These are phyloP conservation scores for Notothenia rossii DNA, from an alignment of 2,113 vertebrate species.

Conservation along the genomic window DNA sequence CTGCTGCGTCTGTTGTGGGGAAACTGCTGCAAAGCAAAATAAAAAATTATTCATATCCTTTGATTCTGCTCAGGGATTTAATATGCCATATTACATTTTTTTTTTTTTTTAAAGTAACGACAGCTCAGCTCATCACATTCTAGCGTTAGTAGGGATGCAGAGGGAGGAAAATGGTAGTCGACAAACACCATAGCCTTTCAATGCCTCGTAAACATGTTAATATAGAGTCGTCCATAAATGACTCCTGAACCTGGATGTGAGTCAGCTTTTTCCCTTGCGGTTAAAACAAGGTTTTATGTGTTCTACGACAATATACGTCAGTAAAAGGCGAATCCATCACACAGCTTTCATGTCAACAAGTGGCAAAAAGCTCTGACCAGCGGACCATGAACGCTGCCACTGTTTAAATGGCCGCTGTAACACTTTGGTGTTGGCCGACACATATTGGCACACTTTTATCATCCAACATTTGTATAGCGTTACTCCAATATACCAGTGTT, in stretches of 20 bases:
- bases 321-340: too few species aligned
- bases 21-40: slow-evolving; percentile 55
- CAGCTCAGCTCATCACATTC: slow-evolving; percentile 16
- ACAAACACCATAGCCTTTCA: not conserved
- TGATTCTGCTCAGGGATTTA: slow-evolving; percentile 33
- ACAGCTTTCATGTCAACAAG: not conserved
- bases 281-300: too few species aligned
- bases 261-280: too few species aligned
- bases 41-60: slow-evolving; percentile 56
- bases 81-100: slow-evolving; percentile 7
- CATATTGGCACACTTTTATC: not conserved
- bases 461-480: not conserved
- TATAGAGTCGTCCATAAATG: not conserved
- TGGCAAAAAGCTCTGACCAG: not conserved
- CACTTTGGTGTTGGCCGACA: not conserved
- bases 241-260: too few species aligned
- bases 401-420: not conserved
- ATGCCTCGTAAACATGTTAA: not conserved
- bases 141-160: not conserved
- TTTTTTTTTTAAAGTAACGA: slow-evolving; percentile 5
- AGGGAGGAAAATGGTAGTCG: not conserved
- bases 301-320: too few species aligned
- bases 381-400: not conserved
- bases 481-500: not conserved
- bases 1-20: slow-evolving; percentile 30